Base-by-base conservation (phyloP, 1,140 invertebrate genomes). In the Acyrthosiphon pisum region DNA sequence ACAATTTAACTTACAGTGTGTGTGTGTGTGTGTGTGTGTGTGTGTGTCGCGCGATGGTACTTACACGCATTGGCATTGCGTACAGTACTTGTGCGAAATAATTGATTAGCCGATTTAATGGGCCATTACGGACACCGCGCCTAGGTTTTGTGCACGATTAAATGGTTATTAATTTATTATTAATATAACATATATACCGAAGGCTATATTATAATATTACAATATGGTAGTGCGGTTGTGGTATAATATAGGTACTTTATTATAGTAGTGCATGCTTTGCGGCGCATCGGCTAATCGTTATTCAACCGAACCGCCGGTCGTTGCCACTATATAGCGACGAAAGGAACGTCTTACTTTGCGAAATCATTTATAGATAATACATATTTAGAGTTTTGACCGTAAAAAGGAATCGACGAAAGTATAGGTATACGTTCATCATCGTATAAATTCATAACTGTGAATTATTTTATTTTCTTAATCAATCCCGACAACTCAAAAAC, bases 41-140 rank as follows among this genome's bases (percentile, higher is more conserved):
- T 60, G 56, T 60, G 56, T 68, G 60, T 68, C 60, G 60, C 30
- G 30, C 60, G 60, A 68, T n/a, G 76, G 35, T 81, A 37, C 35
- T 81, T 35, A 81, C n/a, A 6, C 35, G 2, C 37, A 37, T 81
- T 81, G 76, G 35, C 18, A 37, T 35, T 81, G 37, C 37, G 41
- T 84, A 84, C 23, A 41, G 22, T 86, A 86, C 37, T 86, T 46
- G 37, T 0, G 41, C 84, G 84, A 86, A 86, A 86, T 86, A 86
- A 86, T 86, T 46, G 84, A 86, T 86, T 86, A 46, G n/a, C 84
- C 84, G 84, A 86, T 86, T 86, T 86, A 86, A 86, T 41, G 84
- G 84, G 9, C 41, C 84, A 44, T 83, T 44, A 44, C 41, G 83
- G 22, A 23, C 18, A 81, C 76, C 7, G 35, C 76, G 76, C 35